Percentiles rank a stretch among this genome's conserved stretches.
Conservation (phyloP, 2,888 invertebrate genomes). For the Agriotes lineatus region DNA sequence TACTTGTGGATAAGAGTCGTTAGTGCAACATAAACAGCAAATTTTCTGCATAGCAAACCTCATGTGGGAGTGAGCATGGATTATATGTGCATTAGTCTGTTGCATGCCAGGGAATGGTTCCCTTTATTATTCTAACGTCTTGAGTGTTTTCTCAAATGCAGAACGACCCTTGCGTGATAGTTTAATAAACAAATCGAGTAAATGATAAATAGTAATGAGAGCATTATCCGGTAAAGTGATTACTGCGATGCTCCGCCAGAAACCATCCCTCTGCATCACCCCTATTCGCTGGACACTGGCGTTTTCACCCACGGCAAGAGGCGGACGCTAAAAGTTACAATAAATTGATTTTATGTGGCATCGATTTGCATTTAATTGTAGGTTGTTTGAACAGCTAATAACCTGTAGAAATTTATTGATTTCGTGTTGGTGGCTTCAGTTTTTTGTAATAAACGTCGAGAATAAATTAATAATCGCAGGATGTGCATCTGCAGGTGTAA, state of each 20-base stretch:
- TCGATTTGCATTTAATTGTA: too few species aligned
- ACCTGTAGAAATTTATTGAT: too few species aligned
- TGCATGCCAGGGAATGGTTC: background rate
- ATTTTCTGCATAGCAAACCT: background rate
- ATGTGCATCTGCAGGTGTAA: too few species aligned
- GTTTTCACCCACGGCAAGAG: background rate
- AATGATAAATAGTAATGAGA: constrained; percentile 41
- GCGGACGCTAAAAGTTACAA: too few species aligned
- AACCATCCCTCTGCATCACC: constrained; percentile 9
- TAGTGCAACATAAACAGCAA: background rate
- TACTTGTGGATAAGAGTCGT: constrained; percentile 7
- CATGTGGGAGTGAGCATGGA: too few species aligned
- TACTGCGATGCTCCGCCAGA: constrained; percentile 15
- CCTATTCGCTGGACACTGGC: constrained; percentile 1
- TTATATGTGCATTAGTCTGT: too few species aligned
- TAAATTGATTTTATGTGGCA: too few species aligned
- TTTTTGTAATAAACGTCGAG: too few species aligned
- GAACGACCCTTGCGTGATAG: constrained; percentile 13
- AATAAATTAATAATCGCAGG: too few species aligned
- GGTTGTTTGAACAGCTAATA: too few species aligned
- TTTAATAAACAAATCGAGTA: constrained; percentile 41
- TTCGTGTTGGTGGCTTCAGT: too few species aligned
- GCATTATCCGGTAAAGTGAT: constrained; percentile 42
- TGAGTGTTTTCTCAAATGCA: constrained; percentile 25
- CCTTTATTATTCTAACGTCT: constrained; percentile 28